Percentiles rank a stretch among this genome's conserved stretches.
phyloP scores from a whole-genome alignment of 2,888 invertebrate species.

The Carcina quercana region DNA sequence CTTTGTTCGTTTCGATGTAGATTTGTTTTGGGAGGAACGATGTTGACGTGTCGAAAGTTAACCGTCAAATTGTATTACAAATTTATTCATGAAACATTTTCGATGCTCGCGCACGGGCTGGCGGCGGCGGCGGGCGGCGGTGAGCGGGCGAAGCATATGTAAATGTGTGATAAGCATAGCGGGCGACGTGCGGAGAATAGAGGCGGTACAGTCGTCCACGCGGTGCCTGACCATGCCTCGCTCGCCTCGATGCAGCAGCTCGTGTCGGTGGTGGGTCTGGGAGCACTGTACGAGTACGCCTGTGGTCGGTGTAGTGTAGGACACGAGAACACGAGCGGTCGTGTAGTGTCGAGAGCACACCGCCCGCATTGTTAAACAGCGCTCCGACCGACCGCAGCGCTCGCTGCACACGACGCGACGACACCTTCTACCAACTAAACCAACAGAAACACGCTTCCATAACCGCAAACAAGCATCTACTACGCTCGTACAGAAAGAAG shows the following conservation, averaged over 20 bases:
- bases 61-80: constrained; percentile 65
- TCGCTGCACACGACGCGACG: constrained; percentile 5
- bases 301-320: constrained; percentile 14
- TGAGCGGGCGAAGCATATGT: constrained; percentile 63
- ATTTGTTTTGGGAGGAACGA: constrained; percentile 37
- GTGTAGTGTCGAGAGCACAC: constrained; percentile 18
- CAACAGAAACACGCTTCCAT: constrained; percentile 8
- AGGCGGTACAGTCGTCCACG: constrained; percentile 15
- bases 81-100: constrained; percentile 72
- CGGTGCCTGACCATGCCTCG: constrained; percentile 11
- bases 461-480: constrained; percentile 10
- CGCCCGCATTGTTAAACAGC: constrained; percentile 50
- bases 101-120: constrained; percentile 62
- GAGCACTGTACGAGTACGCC: neutral
- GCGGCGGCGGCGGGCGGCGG: too few relatives aligned
- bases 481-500: constrained; percentile 7
- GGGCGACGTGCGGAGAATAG: constrained; percentile 41
- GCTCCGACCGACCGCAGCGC: constrained; percentile 29
- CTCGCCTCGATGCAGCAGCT: neutral
- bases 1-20: constrained; percentile 33
- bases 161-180: constrained; percentile 66
- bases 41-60: constrained; percentile 47
- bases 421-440: too few relatives aligned
- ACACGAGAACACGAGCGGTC: too few relatives aligned
- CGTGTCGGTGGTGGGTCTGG: neutral